Base-by-base conservation (phyloP, 2,113 vertebrate genomes). In the Progne subis region DNA sequence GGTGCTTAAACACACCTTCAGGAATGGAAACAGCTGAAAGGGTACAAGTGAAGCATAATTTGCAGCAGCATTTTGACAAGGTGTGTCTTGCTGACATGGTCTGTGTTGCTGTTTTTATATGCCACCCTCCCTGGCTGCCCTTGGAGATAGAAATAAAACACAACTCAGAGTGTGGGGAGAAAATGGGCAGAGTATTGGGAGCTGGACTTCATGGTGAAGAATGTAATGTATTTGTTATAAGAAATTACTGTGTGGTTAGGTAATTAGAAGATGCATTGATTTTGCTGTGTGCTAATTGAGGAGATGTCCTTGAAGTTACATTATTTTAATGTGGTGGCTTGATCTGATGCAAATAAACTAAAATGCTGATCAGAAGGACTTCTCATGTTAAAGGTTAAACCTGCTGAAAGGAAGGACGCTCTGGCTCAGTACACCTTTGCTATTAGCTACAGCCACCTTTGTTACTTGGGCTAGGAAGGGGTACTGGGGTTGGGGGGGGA, bases 21-120 rank as follows among this genome's bases (percentile, higher is more conserved):
- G 98, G 97, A 60, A 31, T 86, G 63, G 98, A 99, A 92, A 97
- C 97, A 19, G 95, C 97, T 8, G 98, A 98, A 69, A 94, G 98
- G 46, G 97, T 92, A 0, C 98, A 98, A 82, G 90, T 98, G 97
- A 98, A 97, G 81, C 98, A 97, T 77, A 97, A 97, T 65, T 49
- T 98, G 74, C 98, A 98, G 95, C 98, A 98, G 56, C 98, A 98
- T 80, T 98, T 98, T 83, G 98, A 98, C 86, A 98, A 82, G 83
- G 98, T 98, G 92, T 95, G 97, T 76, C 9, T 9, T 37, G 37
- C 37, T 12, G 60, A 26, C 29, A 9, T 5, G 3, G 11, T 52
- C 34, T 60, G 0, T 21, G 16, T 7, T 74, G 37, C 61, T 61
- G 9, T 6, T 37, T 64, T 60, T 60, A 5, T 52, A 5, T 14